A percentile compares a stretch with the other conserved stretches of the same genome.
These are phyloP conservation scores for Pomacea maculata DNA, from an alignment of 1,140 invertebrate species.

Conservation along the genomic window DNA sequence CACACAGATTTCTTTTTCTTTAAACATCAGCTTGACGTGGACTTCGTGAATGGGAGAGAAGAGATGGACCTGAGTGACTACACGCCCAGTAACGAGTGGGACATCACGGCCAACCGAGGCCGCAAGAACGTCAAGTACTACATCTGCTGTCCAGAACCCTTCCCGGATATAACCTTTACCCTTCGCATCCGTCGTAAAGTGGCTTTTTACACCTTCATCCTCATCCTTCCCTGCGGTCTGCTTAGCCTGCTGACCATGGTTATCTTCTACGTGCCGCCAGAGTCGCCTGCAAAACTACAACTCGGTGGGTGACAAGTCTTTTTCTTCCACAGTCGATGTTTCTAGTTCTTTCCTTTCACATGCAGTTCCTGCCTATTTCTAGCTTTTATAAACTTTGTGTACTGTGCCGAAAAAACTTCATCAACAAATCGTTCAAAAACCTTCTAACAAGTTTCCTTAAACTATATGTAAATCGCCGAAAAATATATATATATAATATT, in stretches of 20 bases:
- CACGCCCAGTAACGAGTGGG: slow-evolving; percentile 64
- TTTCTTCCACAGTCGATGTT: too few relatives aligned
- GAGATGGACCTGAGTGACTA: slow-evolving; percentile 54
- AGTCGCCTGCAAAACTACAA: slow-evolving; percentile 65
- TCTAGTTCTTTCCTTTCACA: too few relatives aligned
- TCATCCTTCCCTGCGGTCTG: slow-evolving; percentile 63
- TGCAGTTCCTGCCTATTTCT: too few relatives aligned
- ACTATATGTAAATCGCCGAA: too few relatives aligned
- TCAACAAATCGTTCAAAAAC: too few relatives aligned
- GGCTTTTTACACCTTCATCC: slow-evolving; percentile 64
- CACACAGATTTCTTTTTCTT: not conserved
- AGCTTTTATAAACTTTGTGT: too few relatives aligned
- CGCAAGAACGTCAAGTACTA: slow-evolving; percentile 56
- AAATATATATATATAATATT: too few relatives aligned
- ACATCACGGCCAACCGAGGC: slow-evolving; percentile 52
- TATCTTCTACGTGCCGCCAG: slow-evolving; percentile 66
- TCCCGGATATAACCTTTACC: slow-evolving; percentile 62
- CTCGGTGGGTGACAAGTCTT: slow-evolving; percentile 50
- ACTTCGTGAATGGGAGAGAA: slow-evolving; percentile 53
- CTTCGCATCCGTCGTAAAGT: slow-evolving; percentile 57
- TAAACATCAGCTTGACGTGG: slow-evolving; percentile 48
- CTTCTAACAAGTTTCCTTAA: too few relatives aligned
- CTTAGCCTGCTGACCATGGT: slow-evolving; percentile 63
- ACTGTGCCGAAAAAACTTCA: too few relatives aligned
- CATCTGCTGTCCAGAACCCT: slow-evolving; percentile 63